Evolutionary conservation across 2,888 invertebrate genomes (phyloP).

Genomic region (Acrobeloides nanus): DNA sequence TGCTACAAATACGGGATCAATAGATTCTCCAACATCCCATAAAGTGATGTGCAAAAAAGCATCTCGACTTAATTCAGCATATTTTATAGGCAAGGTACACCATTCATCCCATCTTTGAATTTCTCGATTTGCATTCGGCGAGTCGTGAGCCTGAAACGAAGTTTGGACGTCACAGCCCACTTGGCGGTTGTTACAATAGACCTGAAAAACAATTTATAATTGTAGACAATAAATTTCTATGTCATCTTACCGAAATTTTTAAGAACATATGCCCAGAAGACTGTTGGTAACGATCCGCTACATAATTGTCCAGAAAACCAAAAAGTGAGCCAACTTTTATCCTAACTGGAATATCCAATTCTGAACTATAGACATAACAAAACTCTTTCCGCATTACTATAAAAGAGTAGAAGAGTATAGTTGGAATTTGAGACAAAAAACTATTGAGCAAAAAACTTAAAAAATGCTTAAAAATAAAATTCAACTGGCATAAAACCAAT

Average conservation of each 20-base stretch:
- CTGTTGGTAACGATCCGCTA: too few species aligned
- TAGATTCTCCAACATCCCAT: slow-evolving; percentile 30
- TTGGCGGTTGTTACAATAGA: slow-evolving; percentile 41
- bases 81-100: slow-evolving; percentile 43
- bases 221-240: not conserved
- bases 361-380: slow-evolving; percentile 18
- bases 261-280: slow-evolving; percentile 28
- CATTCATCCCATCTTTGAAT: slow-evolving; percentile 46
- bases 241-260: slow-evolving; percentile 12
- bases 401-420: too few species aligned
- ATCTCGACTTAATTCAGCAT: slow-evolving; percentile 43
- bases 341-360: slow-evolving; percentile 21
- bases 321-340: slow-evolving; percentile 22
- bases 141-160: slow-evolving; percentile 28
- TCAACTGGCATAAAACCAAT: too few species aligned
- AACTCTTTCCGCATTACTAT: slow-evolving; percentile 21
- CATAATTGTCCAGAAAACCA: too few species aligned
- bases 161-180: slow-evolving; percentile 42
- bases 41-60: slow-evolving; percentile 43
- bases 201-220: slow-evolving; percentile 8
- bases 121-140: slow-evolving; percentile 8
- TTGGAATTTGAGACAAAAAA: too few species aligned
- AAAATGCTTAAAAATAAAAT: too few species aligned
- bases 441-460: too few species aligned
- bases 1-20: slow-evolving; percentile 65